A percentile compares a stretch with the other conserved stretches of the same genome.
Conservation (phyloP, 2,113 vertebrate species). For the Sphaerodactylus townsendi region DNA sequence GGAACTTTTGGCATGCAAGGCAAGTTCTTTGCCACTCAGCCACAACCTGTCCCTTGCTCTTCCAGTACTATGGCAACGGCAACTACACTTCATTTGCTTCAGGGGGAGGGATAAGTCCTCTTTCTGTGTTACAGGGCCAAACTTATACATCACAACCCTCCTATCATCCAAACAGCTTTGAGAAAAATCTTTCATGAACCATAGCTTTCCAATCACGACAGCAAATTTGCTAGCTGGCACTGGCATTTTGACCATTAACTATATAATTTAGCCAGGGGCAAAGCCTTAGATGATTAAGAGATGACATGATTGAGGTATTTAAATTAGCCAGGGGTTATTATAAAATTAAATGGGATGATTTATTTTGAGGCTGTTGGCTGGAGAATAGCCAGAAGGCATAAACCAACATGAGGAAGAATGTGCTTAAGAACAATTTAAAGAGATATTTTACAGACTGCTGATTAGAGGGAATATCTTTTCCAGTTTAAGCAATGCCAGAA, state of each 20-base stretch:
- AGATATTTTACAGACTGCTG: not conserved
- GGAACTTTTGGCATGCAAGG: too few species aligned
- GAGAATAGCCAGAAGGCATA: not conserved
- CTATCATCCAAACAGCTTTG: not conserved
- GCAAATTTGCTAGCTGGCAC: not conserved
- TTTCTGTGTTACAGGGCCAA: not conserved
- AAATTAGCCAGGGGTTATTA: constrained; percentile 16
- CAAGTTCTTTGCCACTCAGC: too few species aligned
- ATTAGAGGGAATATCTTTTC: not conserved
- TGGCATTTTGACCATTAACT: not conserved
- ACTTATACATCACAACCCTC: not conserved
- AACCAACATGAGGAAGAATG: not conserved
- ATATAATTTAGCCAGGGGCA: not conserved
- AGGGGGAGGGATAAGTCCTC: not conserved
- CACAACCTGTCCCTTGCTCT: not conserved
- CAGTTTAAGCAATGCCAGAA: not conserved
- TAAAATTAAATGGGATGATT: constrained; percentile 19
- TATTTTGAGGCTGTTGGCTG: not conserved
- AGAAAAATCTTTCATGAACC: not conserved
- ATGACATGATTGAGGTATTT: constrained; percentile 19
- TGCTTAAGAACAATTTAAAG: constrained; percentile 1
- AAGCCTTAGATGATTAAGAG: constrained; percentile 16
- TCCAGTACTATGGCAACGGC: not conserved
- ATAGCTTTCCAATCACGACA: not conserved
- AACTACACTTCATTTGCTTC: not conserved